Conservation (phyloP, 2,797 vertebrate species). For the Enteromius paludinosus region DNA sequence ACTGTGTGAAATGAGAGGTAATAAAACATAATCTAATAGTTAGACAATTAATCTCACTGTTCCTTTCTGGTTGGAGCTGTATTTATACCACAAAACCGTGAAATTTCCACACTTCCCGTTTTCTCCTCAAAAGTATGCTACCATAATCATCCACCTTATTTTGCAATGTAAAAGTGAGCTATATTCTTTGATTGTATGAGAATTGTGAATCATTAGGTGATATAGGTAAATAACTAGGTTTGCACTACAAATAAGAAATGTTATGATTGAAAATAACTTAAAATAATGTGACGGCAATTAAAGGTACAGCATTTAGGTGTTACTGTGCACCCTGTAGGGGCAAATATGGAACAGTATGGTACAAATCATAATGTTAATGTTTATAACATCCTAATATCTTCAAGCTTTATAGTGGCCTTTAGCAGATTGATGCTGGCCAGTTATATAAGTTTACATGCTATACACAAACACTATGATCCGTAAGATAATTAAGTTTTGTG, state of each 20-base stretch:
- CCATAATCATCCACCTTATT: background rate
- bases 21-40: too few species aligned
- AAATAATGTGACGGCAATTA: background rate
- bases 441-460: background rate
- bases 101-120: background rate
- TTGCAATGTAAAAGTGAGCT: background rate
- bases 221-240: background rate
- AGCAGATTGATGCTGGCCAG: background rate
- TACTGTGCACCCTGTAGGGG: background rate
- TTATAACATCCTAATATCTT: background rate
- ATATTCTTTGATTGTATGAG: background rate
- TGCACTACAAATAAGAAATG: background rate
- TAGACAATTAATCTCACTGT: too few species aligned
- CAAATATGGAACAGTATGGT: background rate
- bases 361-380: too few species aligned
- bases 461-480: background rate
- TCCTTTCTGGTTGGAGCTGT: too few species aligned
- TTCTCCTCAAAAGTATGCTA: background rate
- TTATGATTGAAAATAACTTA: background rate
- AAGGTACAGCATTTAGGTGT: background rate
- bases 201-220: background rate
- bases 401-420: background rate
- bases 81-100: background rate
- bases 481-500: too few species aligned
- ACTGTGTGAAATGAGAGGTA: too few species aligned